These are phyloP conservation scores for human DNA, from an alignment of 2,113 vertebrate genomes.

Conservation along the genomic window GRCh38 chr12:30251501-30252000, in stretches of 20 bases:
- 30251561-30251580: background rate
- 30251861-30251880: background rate
- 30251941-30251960: background rate
- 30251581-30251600: background rate
- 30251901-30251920: background rate
- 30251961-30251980: background rate
- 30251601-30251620: too few species aligned
- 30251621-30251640: background rate
- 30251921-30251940: background rate
- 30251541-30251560: too few species aligned
- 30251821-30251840: background rate
- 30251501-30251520: background rate
- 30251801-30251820: background rate
- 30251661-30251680: too few species aligned
- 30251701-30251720: background rate
- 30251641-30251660: background rate
- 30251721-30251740: background rate
- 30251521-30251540: background rate
- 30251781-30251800: background rate
- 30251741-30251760: background rate
- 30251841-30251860: background rate
- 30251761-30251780: background rate
- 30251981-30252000: background rate
- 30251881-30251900: background rate
- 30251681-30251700: background rate